Conservation (phyloP, 2,888 invertebrate species). For the Drosophila suboccidentalis region DNA sequence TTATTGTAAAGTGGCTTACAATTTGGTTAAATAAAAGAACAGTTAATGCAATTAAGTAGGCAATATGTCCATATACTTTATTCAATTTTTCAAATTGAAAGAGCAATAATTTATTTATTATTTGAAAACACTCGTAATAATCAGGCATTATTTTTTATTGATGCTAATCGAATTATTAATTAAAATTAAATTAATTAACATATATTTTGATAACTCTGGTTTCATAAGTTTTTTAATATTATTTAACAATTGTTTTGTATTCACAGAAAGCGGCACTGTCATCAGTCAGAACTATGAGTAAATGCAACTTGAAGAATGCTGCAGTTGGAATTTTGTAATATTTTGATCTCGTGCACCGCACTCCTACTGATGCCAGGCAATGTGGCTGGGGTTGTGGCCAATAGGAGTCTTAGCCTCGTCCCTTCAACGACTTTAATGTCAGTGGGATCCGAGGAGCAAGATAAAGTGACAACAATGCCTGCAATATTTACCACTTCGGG, state of each 20-base stretch:
- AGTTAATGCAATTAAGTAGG: neutral
- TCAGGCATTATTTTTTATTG: too few species aligned
- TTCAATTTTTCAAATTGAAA: too few species aligned
- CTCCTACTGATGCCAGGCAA: constrained; percentile 24
- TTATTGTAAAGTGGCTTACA: neutral
- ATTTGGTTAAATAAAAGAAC: neutral
- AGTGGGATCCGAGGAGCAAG: neutral
- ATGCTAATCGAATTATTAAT: too few species aligned
- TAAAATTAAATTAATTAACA: too few species aligned
- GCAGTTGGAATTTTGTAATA: constrained; percentile 28
- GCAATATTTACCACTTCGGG: neutral
- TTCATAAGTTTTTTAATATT: too few species aligned
- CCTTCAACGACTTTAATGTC: neutral
- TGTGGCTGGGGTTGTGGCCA: constrained; percentile 1
- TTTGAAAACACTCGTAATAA: too few species aligned
- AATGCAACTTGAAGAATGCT: constrained; percentile 32
- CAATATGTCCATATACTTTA: neutral
- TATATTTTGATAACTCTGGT: too few species aligned
- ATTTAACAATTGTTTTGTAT: too few species aligned
- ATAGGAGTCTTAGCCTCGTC: neutral
- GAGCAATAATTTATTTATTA: too few species aligned
- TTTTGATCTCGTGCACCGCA: constrained; percentile 18
- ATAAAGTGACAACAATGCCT: neutral
- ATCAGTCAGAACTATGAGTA: constrained; percentile 30
- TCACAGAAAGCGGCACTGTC: constrained; percentile 5